A percentile compares a stretch with the other conserved stretches of the same genome.
Evolutionary conservation across 2,797 vertebrate genomes (phyloP).

Genomic region (Xenentodon cancila): DNA sequence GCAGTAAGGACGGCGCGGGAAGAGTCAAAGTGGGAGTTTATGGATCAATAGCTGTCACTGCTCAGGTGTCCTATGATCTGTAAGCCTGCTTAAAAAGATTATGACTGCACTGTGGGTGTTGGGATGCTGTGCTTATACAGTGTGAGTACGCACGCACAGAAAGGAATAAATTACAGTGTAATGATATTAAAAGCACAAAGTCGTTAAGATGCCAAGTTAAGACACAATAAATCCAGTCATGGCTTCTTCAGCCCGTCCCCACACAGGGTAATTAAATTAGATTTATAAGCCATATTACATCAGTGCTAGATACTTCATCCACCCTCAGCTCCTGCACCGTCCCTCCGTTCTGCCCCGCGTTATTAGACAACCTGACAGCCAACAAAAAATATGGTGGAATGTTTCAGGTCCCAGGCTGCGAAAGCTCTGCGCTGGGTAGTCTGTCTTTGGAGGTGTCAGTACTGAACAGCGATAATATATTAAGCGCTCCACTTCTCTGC

Average conservation of each 20-base stretch:
- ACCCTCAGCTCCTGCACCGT: constrained; percentile 66
- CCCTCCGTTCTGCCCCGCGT: constrained; percentile 93
- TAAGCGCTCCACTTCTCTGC: constrained; percentile 91
- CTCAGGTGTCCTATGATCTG: constrained; percentile 60
- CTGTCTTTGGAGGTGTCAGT: constrained; percentile 91
- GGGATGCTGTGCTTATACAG: constrained; percentile 38
- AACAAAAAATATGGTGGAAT: constrained; percentile 91
- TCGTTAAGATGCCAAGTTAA: constrained; percentile 98
- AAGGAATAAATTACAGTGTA: constrained; percentile 95
- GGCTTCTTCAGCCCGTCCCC: constrained; percentile 93
- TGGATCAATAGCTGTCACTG: constrained; percentile 68
- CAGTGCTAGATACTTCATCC: constrained; percentile 94
- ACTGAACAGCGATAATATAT: constrained; percentile 92
- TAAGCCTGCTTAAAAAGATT: constrained; percentile 73
- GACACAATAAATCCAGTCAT: constrained; percentile 94
- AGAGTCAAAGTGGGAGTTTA: constrained; percentile 60
- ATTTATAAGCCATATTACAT: constrained; percentile 98
- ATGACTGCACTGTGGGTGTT: constrained; percentile 61
- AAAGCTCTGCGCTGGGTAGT: constrained; percentile 86
- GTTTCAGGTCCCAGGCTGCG: constrained; percentile 88
- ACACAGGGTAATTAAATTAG: constrained; percentile 98
- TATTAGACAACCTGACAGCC: constrained; percentile 96
- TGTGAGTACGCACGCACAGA: constrained; percentile 64
- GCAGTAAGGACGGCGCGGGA: constrained; percentile 23
- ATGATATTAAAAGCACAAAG: constrained; percentile 99